These are phyloP conservation scores for Cervus canadensis DNA, from an alignment of 2,113 vertebrate species.

Conservation along the genomic window DNA sequence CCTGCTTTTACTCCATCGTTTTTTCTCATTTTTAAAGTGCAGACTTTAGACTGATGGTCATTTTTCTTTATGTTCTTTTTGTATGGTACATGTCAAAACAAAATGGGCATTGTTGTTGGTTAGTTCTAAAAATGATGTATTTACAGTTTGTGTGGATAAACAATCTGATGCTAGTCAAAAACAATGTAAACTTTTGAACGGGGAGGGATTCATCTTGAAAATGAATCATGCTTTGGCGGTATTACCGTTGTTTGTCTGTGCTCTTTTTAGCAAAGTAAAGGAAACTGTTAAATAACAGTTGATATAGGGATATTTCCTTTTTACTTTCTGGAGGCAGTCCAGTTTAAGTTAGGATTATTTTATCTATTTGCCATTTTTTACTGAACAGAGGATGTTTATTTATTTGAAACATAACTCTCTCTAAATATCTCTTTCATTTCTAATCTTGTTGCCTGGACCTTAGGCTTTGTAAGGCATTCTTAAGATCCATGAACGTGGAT, in stretches of 20 bases:
- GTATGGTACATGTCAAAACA: conserved; percentile 63
- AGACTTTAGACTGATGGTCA: neutral
- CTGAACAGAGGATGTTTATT: conserved; percentile 72
- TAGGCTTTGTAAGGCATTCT: neutral
- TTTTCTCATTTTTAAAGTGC: conserved; percentile 54
- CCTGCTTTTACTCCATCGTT: neutral
- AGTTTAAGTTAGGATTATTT: conserved; percentile 88
- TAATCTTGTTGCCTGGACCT: conserved; percentile 7
- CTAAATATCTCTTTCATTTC: conserved; percentile 55
- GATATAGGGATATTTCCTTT: conserved; percentile 89
- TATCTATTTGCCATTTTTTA: conserved; percentile 78
- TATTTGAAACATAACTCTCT: conserved; percentile 65
- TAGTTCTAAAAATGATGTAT: conserved; percentile 77
- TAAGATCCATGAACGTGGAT: neutral
- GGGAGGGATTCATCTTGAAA: conserved; percentile 76
- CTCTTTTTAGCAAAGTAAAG: conserved; percentile 79
- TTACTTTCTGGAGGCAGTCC: conserved; percentile 83
- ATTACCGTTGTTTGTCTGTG: conserved; percentile 69
- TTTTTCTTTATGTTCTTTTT: conserved; percentile 74
- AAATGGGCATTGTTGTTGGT: conserved; percentile 69
- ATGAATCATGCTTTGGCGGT: conserved; percentile 79
- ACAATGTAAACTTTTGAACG: conserved; percentile 72
- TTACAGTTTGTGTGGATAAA: conserved; percentile 73
- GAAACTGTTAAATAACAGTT: conserved; percentile 89
- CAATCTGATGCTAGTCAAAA: conserved; percentile 78